phyloP scores from a whole-genome alignment of 2,888 invertebrate species.

The Onchidella celtica region DNA sequence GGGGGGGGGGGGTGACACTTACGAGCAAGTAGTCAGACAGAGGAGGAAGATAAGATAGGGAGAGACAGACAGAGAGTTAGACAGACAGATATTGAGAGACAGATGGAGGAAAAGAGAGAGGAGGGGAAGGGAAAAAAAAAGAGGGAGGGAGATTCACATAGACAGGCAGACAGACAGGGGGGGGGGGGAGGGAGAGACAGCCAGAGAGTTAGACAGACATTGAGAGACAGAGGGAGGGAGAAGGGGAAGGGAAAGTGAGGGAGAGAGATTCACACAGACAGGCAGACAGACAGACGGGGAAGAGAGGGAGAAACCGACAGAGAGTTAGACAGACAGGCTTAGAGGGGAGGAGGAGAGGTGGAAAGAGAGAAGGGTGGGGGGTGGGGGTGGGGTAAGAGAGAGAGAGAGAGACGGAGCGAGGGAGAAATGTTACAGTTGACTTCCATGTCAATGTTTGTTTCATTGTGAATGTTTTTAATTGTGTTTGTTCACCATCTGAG shows the following conservation, averaged over 20 bases:
- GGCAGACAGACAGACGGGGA: background rate
- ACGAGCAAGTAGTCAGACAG: too few species aligned
- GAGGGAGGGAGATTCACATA: background rate
- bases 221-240: background rate
- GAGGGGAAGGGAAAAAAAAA: background rate
- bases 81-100: background rate
- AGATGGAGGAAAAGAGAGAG: background rate
- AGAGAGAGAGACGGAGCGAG: background rate
- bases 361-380: background rate
- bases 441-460: background rate
- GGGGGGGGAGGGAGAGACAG: background rate
- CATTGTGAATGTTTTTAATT: too few species aligned
- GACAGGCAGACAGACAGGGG: background rate
- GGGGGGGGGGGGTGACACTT: too few species aligned
- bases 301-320: background rate
- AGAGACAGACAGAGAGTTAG: background rate
- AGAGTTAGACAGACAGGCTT: background rate
- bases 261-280: background rate
- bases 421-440: background rate
- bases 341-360: background rate
- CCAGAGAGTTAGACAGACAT: background rate
- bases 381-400: background rate
- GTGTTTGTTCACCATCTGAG: too few species aligned
- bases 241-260: background rate
- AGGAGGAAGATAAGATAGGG: background rate